Evolutionary conservation across 2,797 vertebrate genomes (phyloP).

Genomic region (Pampus argenteus): DNA sequence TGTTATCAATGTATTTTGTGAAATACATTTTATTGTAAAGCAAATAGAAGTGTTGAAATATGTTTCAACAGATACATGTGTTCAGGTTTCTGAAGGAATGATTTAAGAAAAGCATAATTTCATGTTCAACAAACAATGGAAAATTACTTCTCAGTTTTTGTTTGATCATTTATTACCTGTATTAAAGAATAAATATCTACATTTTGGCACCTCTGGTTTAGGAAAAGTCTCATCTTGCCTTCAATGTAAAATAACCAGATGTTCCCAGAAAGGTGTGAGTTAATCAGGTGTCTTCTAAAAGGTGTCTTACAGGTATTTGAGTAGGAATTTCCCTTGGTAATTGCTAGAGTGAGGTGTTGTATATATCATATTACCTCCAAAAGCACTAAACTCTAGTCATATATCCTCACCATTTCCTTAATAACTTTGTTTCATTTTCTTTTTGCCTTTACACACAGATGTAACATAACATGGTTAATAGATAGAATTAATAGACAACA

Average conservation of each 20-base stretch:
- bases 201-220: neutral
- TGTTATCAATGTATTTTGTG: conserved; percentile 8
- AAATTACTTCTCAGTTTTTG: conserved; percentile 11
- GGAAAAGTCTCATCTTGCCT: conserved; percentile 5
- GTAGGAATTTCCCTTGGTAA: conserved; percentile 6
- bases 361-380: neutral
- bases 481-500: too few relatives aligned
- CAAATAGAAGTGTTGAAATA: conserved; percentile 10
- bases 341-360: neutral
- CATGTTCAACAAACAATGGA: neutral
- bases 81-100: neutral
- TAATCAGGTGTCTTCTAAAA: neutral
- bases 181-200: conserved; percentile 22
- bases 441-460: neutral
- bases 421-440: conserved; percentile 8
- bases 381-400: neutral
- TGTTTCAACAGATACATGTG: conserved; percentile 26
- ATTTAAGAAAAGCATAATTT: neutral
- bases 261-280: neutral
- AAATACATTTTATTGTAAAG: conserved; percentile 31
- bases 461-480: neutral
- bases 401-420: neutral
- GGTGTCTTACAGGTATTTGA: neutral
- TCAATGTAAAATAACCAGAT: neutral
- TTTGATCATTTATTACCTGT: conserved; percentile 7